Percentiles rank a stretch among this genome's conserved stretches.
Conservation (phyloP, 2,888 invertebrate species). For the Hololepta plana region DNA sequence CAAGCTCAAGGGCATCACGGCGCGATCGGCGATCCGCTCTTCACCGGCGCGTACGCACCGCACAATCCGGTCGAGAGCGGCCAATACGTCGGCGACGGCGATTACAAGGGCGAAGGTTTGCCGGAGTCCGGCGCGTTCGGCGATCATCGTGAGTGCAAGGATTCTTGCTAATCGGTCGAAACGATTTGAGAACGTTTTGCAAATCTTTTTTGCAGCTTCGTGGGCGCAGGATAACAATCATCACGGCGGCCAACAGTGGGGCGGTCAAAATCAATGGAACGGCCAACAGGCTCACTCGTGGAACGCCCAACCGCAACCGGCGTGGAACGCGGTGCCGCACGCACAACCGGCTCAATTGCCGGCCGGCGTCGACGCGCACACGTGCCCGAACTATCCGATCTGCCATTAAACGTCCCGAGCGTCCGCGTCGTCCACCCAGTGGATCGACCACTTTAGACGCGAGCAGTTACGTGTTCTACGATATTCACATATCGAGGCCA, state of each 20-base stretch:
- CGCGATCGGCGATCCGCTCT: conserved; percentile 5
- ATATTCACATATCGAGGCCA: no score
- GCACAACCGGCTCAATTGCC: conserved; percentile 17
- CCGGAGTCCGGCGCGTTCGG: conserved; percentile 23
- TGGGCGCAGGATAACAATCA: no score
- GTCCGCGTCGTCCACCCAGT: no score
- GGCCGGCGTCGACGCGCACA: conserved; percentile 25
- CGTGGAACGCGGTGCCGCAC: conserved; percentile 7
- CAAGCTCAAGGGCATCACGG: conserved; percentile 7
- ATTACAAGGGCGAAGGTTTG: conserved; percentile 25
- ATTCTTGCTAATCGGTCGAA: no score
- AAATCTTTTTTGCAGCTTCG: no score
- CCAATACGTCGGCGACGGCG: conserved; percentile 22
- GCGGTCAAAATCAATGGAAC: no score
- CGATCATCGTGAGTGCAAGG: no score
- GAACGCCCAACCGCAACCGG: conserved; percentile 3
- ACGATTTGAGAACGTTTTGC: no score
- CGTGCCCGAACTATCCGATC: conserved; percentile 28
- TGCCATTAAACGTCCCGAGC: conserved; percentile 25
- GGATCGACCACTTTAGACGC: no score
- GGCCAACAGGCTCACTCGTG: background rate
- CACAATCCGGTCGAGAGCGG: conserved; percentile 20
- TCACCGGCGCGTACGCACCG: no score
- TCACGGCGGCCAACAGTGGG: no score
- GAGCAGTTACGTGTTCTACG: no score